Percentiles rank a stretch among this genome's conserved stretches.
Conservation (phyloP, 2,797 vertebrate genomes). For the Margarornis squamiger region DNA sequence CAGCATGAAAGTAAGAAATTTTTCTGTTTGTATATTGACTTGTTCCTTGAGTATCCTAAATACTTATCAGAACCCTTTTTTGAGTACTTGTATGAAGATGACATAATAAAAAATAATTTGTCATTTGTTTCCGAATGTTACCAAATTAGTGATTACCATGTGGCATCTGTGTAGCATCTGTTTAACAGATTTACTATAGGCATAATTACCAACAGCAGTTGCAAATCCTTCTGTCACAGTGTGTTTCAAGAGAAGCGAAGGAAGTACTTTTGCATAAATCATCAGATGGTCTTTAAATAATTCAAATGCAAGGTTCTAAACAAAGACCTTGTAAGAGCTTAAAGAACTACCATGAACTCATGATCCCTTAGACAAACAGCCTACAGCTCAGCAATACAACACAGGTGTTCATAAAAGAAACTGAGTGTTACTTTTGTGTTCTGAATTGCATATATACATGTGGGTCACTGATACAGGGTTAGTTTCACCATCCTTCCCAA, state of each 20-base stretch:
- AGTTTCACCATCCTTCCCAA: neutral
- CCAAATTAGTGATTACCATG: neutral
- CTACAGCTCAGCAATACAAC: neutral
- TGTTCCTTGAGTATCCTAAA: neutral
- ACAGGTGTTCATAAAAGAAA: neutral
- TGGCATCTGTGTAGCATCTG: neutral
- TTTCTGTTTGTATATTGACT: neutral
- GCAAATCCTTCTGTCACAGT: neutral
- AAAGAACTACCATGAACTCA: neutral
- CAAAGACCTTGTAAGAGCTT: neutral
- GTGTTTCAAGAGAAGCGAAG: neutral
- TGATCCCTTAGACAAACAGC: neutral
- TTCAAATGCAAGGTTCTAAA: neutral
- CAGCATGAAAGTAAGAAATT: constrained; percentile 42
- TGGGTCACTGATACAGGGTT: neutral
- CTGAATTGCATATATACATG: neutral
- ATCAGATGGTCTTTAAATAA: constrained; percentile 13
- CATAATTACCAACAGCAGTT: neutral
- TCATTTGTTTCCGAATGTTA: neutral
- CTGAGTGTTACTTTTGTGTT: neutral
- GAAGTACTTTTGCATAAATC: neutral
- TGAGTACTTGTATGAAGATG: neutral
- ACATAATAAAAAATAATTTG: neutral
- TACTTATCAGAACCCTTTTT: neutral
- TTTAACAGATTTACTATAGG: neutral